Conservation (phyloP, 2,113 vertebrate genomes). For the Tricholaema leucomelas region DNA sequence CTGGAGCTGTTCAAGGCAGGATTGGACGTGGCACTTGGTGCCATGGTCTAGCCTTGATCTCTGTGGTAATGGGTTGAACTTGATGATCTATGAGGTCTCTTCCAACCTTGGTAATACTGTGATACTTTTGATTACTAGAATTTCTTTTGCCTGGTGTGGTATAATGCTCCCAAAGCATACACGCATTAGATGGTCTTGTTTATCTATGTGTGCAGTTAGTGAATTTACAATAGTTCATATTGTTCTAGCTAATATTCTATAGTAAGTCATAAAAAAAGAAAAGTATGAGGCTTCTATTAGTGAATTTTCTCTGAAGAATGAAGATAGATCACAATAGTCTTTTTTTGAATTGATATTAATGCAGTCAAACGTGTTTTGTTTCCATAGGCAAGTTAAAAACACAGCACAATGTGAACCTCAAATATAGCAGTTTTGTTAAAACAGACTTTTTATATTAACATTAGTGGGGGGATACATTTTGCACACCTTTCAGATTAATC, state of each 20-base stretch:
- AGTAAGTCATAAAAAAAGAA: background rate
- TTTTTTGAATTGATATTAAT: slow-evolving; percentile 22
- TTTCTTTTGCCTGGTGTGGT: background rate
- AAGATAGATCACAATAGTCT: background rate
- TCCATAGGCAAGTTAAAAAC: background rate
- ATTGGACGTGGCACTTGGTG: too few relatives aligned
- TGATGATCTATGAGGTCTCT: too few relatives aligned
- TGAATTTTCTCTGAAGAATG: slow-evolving; percentile 18
- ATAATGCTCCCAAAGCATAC: background rate
- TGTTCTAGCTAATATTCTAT: background rate
- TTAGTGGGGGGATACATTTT: background rate
- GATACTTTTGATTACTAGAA: background rate
- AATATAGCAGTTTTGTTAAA: background rate
- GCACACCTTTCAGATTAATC: slow-evolving; percentile 14
- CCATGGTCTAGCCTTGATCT: too few relatives aligned
- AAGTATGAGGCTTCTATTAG: background rate
- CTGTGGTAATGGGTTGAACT: too few relatives aligned
- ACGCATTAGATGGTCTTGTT: background rate
- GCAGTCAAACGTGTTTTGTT: slow-evolving; percentile 7
- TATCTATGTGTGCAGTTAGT: background rate
- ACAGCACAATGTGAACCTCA: background rate
- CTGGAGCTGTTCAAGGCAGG: too few relatives aligned
- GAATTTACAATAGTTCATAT: background rate
- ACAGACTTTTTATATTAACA: background rate
- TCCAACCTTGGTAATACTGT: too few relatives aligned